Base-by-base conservation (phyloP, 2,113 vertebrate genomes). In the Ascaphus truei region DNA sequence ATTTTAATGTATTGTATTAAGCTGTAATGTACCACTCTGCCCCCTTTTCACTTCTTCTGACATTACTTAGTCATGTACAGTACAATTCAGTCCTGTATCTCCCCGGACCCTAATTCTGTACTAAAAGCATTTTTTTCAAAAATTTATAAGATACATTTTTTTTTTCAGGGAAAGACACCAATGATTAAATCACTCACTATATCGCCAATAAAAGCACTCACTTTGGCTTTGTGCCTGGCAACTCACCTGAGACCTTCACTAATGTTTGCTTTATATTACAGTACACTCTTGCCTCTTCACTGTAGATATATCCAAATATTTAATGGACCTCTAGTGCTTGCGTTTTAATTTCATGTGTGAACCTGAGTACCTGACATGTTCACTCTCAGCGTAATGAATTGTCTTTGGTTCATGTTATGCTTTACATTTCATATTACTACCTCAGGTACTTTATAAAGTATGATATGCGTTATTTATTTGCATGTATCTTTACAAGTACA, bases 221-320 rank as follows among this genome's bases (percentile, higher is more conserved):
- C 22, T 50, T 41, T 33, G 48, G 13, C 50, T 37, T 8, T 52
- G 36, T 18, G 47, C 25, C n/a, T 8, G 5, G 26, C 51, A 41
- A 37, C 62, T 66, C 62, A 66, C 62, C 62, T 66, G 62, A 66
- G 62, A 66, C 36, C 26, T 27, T 34, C 25, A 3, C 50, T 25
- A 23, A 16, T 30, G 50, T 30, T 53, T 20, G 16, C 50, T 55
- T 47, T 47, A 20, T 47, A 13, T 53, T 18, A 48, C 23, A 25
- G 16, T 53, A 50, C 26, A 7, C 50, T 53, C 50, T 36, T 55
- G 50, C 43, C 43, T 64, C 51, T 23, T 36, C 22, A 36, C 61
- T 18, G 20, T 41, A 34, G 43, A 47, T 47, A 22, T 43, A 43
- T 41, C 13, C 41, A 55, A 66, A 66, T 66, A 66, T 55, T 55